Base-by-base conservation (phyloP, 2,888 invertebrate species). In the Lamproptera curius region DNA sequence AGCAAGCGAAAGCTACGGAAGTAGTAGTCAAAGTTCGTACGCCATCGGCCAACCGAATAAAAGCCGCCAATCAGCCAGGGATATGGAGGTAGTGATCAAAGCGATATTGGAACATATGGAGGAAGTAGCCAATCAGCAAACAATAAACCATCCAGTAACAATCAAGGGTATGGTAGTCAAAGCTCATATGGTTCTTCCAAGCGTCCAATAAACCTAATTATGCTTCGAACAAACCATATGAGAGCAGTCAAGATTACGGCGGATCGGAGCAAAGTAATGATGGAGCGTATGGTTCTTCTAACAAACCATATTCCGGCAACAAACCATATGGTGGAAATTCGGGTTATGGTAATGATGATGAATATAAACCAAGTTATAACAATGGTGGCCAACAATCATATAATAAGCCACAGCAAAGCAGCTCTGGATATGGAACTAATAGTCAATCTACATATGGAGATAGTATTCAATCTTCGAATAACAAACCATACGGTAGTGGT, bases 181-280 rank as follows among this genome's bases (percentile, higher is more conserved):
- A 57, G 54, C 10, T 45, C 45, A n/a, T 57, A 59, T 47, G 51
- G 52, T 0, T 45, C 2, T 23, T 17, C n/a, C 44, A 45, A 34
- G 16, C 13, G 37, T 42, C 34, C n/a, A 42, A 53, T 20, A 50
- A 52, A 35, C 47, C 49, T 36, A 48, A 15, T 20, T n/a, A 31
- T 4, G n/a, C 31, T 11, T 31, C 31, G n/a, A 31, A 31, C 13
- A 31, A 11, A 23, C 41, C 37, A 6, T 39, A 39, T 8, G 43
- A 20, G 9, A 23, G 46, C 2, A 35, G 28, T 17, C 31, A 38
- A 16, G 42, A 42, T 45, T 56, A 56, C 42, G 53, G 49, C 14
- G 52, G 40, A 10, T 34, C 39, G n/a, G 54, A 51, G 10, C 59
- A 46, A 46, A 57, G 52, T 11, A 46, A 48, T 16, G 56, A 58